Evolutionary conservation across 1,140 invertebrate genomes (phyloP).

Genomic region (Heliconius congener): DNA sequence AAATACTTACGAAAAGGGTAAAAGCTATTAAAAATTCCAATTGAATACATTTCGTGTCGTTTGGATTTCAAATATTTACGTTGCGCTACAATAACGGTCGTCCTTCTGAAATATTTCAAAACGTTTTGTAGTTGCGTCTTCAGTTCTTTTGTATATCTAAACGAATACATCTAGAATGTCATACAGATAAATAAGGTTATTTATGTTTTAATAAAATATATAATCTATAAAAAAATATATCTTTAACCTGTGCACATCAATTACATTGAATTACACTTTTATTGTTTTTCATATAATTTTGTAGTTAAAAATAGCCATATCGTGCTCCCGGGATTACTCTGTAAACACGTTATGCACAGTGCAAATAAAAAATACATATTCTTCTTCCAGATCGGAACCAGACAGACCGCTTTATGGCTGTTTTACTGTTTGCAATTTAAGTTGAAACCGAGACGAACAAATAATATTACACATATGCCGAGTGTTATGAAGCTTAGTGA

Average conservation of each 20-base stretch:
- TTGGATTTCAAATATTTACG: conserved; percentile 30
- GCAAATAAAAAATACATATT: conserved; percentile 52
- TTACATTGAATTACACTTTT: too few species aligned
- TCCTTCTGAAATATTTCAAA: conserved; percentile 12
- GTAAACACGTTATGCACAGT: conserved; percentile 42
- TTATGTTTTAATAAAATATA: too few species aligned
- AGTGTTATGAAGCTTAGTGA: conserved; percentile 30
- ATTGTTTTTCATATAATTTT: not conserved
- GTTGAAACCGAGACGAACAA: conserved; percentile 60
- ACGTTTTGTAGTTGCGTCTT: not conserved
- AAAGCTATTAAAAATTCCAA: conserved; percentile 39
- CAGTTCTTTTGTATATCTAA: not conserved
- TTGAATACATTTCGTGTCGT: conserved; percentile 7
- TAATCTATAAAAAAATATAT: too few species aligned
- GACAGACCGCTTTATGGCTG: conserved; percentile 68
- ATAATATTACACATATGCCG: conserved; percentile 40
- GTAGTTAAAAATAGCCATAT: conserved; percentile 1
- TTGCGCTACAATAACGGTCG: conserved; percentile 13
- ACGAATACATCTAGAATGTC: too few species aligned
- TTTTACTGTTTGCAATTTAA: conserved; percentile 76
- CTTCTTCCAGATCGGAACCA: conserved; percentile 58
- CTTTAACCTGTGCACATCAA: too few species aligned
- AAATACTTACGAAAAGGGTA: conserved; percentile 31
- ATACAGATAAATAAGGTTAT: too few species aligned
- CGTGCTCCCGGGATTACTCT: conserved; percentile 18